A percentile compares a stretch with the other conserved stretches of the same genome.
phyloP scores from a whole-genome alignment of 2,797 vertebrate species.

The Cirrhinus molitorella region DNA sequence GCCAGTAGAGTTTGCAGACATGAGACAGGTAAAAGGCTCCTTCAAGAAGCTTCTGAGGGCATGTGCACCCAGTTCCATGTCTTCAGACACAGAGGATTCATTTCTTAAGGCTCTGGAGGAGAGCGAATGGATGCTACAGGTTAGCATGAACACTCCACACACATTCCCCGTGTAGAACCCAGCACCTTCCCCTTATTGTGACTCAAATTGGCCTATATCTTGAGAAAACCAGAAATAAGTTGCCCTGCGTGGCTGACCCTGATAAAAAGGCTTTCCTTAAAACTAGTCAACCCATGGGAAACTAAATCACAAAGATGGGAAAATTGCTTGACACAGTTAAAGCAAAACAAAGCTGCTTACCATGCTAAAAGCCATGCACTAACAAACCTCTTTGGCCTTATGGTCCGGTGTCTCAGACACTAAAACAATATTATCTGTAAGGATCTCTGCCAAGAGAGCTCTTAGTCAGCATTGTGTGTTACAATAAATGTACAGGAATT shows the following conservation, averaged over 20 bases:
- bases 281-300: slow-evolving; percentile 69
- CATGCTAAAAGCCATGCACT: slow-evolving; percentile 66
- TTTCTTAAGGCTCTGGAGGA: slow-evolving; percentile 95
- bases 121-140: slow-evolving; percentile 97
- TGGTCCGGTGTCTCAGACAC: slow-evolving; percentile 51
- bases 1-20: slow-evolving; percentile 94
- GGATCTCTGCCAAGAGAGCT: slow-evolving; percentile 60
- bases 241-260: slow-evolving; percentile 65
- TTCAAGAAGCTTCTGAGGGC: slow-evolving; percentile 97
- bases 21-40: slow-evolving; percentile 91
- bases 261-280: slow-evolving; percentile 62
- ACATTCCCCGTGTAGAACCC: not conserved
- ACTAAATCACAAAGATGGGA: slow-evolving; percentile 62
- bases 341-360: slow-evolving; percentile 57
- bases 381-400: slow-evolving; percentile 62
- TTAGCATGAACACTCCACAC: slow-evolving; percentile 65
- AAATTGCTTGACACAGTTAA: slow-evolving; percentile 42
- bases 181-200: slow-evolving; percentile 12
- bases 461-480: slow-evolving; percentile 59
- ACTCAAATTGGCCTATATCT: slow-evolving; percentile 11
- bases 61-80: slow-evolving; percentile 89
- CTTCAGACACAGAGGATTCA: slow-evolving; percentile 87
- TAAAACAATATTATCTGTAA: slow-evolving; percentile 66
- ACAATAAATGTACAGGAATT: slow-evolving; percentile 56
- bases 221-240: slow-evolving; percentile 60